Conservation (phyloP, 2,113 vertebrate genomes). For the Ictalurus furcatus region DNA sequence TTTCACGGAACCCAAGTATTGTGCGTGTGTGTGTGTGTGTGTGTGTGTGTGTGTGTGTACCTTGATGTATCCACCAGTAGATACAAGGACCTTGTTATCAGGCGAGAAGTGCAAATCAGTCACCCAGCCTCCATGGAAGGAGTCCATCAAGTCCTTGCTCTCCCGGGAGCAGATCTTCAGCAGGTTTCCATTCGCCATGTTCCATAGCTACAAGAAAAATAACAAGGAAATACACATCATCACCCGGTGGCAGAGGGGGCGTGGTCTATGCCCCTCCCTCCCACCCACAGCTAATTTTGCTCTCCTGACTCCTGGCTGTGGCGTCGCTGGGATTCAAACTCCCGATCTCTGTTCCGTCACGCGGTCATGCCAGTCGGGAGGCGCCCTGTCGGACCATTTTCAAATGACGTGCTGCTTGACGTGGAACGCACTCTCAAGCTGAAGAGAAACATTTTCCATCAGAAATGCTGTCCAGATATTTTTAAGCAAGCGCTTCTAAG, state of each 20-base stretch:
- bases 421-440: no score
- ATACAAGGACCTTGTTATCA: constrained; percentile 82
- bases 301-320: background rate
- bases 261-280: background rate
- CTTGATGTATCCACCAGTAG: constrained; percentile 89
- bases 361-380: no score
- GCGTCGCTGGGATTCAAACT: background rate
- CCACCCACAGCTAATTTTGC: background rate
- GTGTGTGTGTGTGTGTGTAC: constrained; percentile 62
- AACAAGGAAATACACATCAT: background rate
- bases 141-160: constrained; percentile 79
- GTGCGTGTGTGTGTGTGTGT: constrained; percentile 14
- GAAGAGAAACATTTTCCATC: no score
- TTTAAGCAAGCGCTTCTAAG: background rate
- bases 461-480: no score
- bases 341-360: background rate
- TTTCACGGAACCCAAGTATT: background rate
- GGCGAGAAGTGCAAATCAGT: constrained; percentile 91
- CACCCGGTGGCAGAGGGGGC: background rate
- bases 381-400: no score
- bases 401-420: no score
- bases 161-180: constrained; percentile 80
- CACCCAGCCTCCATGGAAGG: constrained; percentile 89
- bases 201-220: constrained; percentile 80
- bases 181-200: constrained; percentile 71